Conservation (phyloP, 2,797 vertebrate genomes). For the Helarctos malayanus region DNA sequence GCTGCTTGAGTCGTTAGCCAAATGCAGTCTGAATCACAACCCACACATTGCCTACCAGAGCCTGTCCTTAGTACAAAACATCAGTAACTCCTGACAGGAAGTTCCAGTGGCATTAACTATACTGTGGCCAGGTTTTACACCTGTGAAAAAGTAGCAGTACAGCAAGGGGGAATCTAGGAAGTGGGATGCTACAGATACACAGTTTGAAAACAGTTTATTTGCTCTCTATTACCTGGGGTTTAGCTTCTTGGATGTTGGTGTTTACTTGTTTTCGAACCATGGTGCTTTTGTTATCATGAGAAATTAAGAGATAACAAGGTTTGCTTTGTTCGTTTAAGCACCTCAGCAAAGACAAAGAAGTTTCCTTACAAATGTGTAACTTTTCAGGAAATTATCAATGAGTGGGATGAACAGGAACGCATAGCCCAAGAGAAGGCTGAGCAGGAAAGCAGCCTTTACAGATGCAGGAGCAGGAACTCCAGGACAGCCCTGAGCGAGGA, state of each 20-base stretch:
- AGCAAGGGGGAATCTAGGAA: not conserved
- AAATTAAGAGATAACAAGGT: not conserved
- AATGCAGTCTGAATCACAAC: not conserved
- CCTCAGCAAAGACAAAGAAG: not conserved
- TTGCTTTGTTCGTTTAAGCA: not conserved
- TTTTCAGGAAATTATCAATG: slow-evolving; percentile 95
- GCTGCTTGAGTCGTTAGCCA: not conserved
- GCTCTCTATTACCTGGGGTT: not conserved
- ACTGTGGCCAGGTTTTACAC: not conserved
- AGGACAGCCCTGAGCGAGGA: slow-evolving; percentile 92
- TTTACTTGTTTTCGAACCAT: slow-evolving; percentile 43
- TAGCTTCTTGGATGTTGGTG: not conserved
- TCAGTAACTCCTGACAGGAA: not conserved
- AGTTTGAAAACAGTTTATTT: not conserved
- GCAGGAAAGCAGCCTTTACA: slow-evolving; percentile 93
- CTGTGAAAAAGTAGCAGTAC: not conserved
- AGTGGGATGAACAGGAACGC: slow-evolving; percentile 97
- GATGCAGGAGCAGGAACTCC: slow-evolving; percentile 90
- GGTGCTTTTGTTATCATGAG: slow-evolving; percentile 15
- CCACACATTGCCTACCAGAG: not conserved
- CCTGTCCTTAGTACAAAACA: not conserved
- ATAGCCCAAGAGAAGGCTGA: slow-evolving; percentile 91
- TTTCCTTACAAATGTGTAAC: slow-evolving; percentile 29
- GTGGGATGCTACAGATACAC: not conserved
- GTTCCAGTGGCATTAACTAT: not conserved